A percentile compares a stretch with the other conserved stretches of the same genome.
phyloP scores from a whole-genome alignment of 2,113 vertebrate genomes.

The Pagrus major region DNA sequence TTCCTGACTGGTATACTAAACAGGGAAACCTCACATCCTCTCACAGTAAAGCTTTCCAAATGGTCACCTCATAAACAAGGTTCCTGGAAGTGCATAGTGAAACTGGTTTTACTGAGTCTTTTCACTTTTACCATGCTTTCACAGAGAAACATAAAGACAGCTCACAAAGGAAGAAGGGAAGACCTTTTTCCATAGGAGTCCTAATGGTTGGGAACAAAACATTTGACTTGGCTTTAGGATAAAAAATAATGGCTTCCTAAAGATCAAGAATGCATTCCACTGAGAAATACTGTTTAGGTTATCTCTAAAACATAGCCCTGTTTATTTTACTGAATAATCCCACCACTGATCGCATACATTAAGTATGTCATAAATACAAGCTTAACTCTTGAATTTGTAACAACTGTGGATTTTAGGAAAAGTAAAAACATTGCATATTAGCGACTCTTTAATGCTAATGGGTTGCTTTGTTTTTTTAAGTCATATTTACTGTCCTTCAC shows the following conservation, averaged over 20 bases:
- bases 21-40: slow-evolving; percentile 29
- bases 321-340: neutral
- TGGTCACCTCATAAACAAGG: slow-evolving; percentile 59
- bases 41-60: slow-evolving; percentile 58
- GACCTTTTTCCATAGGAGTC: slow-evolving; percentile 18
- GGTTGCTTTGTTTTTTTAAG: too few relatives aligned
- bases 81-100: slow-evolving; percentile 51
- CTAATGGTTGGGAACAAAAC: slow-evolving; percentile 14
- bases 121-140: slow-evolving; percentile 46
- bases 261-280: slow-evolving; percentile 16
- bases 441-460: too few relatives aligned
- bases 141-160: slow-evolving; percentile 51
- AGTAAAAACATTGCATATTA: neutral
- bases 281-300: neutral
- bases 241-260: slow-evolving; percentile 29
- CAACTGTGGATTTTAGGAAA: neutral
- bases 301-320: neutral
- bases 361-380: neutral
- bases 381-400: neutral
- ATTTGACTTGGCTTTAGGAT: slow-evolving; percentile 6
- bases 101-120: slow-evolving; percentile 51
- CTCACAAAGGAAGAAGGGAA: slow-evolving; percentile 41
- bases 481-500: too few relatives aligned
- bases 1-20: slow-evolving; percentile 21
- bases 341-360: neutral